Evolutionary conservation across 2,888 invertebrate species (phyloP).

Genomic region (Disparrhopalites patrizii): DNA sequence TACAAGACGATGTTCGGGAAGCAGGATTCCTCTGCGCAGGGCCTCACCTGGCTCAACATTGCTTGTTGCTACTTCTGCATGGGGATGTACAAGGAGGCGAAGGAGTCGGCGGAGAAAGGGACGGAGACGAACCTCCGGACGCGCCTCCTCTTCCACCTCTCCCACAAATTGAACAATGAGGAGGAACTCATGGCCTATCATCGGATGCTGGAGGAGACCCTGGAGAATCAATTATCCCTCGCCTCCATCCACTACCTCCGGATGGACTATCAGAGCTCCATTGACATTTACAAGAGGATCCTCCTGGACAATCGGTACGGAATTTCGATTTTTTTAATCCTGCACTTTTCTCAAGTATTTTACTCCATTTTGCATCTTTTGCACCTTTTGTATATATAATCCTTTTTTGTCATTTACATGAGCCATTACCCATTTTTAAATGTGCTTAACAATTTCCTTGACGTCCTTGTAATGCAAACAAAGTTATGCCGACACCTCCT

Average conservation of each 20-base stretch:
- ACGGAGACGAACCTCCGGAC: slow-evolving; percentile 65
- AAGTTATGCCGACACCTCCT: not conserved
- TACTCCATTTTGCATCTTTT: no score
- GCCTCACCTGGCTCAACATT: slow-evolving; percentile 64
- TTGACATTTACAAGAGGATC: slow-evolving; percentile 94
- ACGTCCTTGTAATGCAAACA: not conserved
- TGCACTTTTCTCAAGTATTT: not conserved
- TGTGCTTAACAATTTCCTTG: not conserved
- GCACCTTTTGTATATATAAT: no score
- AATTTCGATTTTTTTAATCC: not conserved
- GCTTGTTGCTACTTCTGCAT: slow-evolving; percentile 95
- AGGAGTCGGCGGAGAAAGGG: slow-evolving; percentile 61
- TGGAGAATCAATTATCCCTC: slow-evolving; percentile 91
- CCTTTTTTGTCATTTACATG: no score
- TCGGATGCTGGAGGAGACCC: slow-evolving; percentile 75
- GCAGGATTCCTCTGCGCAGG: slow-evolving; percentile 53
- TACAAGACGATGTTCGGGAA: slow-evolving; percentile 58
- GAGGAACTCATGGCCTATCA: slow-evolving; percentile 82
- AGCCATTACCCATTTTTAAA: not conserved
- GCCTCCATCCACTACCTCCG: slow-evolving; percentile 95
- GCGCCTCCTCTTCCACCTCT: slow-evolving; percentile 83
- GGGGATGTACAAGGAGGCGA: slow-evolving; percentile 73
- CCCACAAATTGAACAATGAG: slow-evolving; percentile 80
- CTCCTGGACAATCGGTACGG: slow-evolving; percentile 80
- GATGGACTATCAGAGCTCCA: slow-evolving; percentile 96